A percentile compares a stretch with the other conserved stretches of the same genome.
These are phyloP conservation scores for Branchellion lobata DNA, from an alignment of 2,888 invertebrate genomes.

Conservation along the genomic window DNA sequence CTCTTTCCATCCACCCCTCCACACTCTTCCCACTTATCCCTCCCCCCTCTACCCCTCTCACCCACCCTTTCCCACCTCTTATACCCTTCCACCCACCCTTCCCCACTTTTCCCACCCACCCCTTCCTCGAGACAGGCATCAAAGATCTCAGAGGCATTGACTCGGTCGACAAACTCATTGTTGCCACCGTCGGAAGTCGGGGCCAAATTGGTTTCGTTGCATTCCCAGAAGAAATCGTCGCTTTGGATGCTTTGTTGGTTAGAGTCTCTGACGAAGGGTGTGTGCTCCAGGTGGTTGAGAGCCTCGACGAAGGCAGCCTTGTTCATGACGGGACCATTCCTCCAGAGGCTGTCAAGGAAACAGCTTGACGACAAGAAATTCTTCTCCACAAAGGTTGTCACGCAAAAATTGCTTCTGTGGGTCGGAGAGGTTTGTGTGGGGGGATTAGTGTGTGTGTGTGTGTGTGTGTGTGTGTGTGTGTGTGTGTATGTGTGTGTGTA, in stretches of 20 bases:
- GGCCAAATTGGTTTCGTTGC: not conserved
- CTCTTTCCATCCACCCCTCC: no score
- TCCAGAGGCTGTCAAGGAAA: not conserved
- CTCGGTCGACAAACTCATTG: not conserved
- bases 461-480: not conserved
- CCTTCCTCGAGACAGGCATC: not conserved
- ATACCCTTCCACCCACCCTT: no score
- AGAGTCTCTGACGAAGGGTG: not conserved
- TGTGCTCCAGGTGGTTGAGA: not conserved
- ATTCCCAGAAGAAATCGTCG: not conserved
- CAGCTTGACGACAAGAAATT: not conserved
- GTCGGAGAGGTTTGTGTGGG: no score
- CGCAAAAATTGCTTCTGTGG: not conserved
- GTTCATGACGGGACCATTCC: no score
- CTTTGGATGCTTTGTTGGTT: not conserved
- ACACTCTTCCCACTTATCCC: no score
- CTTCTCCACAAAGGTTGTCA: not conserved
- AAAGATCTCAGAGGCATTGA: slow-evolving; percentile 5
- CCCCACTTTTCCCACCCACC: not conserved
- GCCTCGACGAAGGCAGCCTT: not conserved
- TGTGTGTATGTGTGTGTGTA: no score
- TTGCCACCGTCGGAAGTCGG: not conserved
- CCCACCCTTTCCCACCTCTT: no score
- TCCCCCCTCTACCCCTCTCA: no score
- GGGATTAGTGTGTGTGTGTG: no score